These are phyloP conservation scores for Enteromius unitaeniatus DNA, from an alignment of 2,797 vertebrate species.

Conservation along the genomic window DNA sequence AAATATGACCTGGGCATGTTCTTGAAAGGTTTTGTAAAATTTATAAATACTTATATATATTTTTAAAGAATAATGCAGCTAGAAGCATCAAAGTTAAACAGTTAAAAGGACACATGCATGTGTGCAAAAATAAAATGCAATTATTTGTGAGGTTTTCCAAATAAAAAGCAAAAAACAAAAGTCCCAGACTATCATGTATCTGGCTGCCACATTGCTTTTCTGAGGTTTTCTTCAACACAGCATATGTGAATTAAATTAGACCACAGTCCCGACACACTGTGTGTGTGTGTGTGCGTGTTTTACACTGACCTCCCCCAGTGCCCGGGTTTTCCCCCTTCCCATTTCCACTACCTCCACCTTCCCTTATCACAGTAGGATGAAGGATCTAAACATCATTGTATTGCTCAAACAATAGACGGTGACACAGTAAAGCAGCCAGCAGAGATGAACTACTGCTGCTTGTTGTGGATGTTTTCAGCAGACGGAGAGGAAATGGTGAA, in stretches of 20 bases:
- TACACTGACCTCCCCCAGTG: constrained; percentile 10
- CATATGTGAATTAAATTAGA: constrained; percentile 45
- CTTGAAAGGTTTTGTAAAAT: not conserved
- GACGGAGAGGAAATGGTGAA: constrained; percentile 28
- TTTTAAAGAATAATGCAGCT: not conserved
- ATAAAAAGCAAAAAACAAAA: not conserved
- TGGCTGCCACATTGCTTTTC: constrained; percentile 55
- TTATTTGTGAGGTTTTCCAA: constrained; percentile 6
- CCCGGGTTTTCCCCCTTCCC: constrained; percentile 14
- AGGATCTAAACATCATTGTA: constrained; percentile 60
- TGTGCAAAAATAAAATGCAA: not conserved
- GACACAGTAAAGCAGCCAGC: constrained; percentile 41
- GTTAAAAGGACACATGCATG: not conserved
- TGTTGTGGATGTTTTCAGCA: constrained; percentile 34
- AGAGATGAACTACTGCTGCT: constrained; percentile 25
- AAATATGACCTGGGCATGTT: not conserved
- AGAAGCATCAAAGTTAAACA: not conserved
- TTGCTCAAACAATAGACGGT: constrained; percentile 57
- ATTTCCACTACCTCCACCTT: constrained; percentile 43
- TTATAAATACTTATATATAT: not conserved
- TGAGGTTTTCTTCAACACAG: constrained; percentile 46
- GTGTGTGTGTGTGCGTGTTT: constrained; percentile 16
- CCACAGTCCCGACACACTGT: constrained; percentile 28
- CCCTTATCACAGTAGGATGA: constrained; percentile 1
- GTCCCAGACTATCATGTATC: constrained; percentile 26